A percentile compares a stretch with the other conserved stretches of the same genome.
Evolutionary conservation across 1,140 invertebrate genomes (phyloP).

Genomic region (Tetranychus urticae): DNA sequence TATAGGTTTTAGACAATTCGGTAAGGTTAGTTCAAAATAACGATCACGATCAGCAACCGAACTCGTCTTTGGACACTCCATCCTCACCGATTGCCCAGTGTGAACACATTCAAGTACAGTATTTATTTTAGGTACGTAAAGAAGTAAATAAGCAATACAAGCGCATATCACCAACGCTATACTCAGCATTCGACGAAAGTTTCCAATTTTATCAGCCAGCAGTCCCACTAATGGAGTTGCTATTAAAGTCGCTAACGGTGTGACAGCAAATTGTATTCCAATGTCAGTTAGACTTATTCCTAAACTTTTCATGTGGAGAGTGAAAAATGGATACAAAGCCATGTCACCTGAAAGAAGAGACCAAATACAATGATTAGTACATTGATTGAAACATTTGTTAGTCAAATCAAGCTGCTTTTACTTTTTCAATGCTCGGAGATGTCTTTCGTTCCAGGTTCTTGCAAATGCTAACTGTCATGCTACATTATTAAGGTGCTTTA

Average conservation of each 20-base stretch:
- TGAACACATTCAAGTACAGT: background rate
- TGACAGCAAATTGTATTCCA: conserved; percentile 52
- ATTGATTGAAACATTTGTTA: too few species aligned
- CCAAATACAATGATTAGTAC: background rate
- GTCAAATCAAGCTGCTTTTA: too few species aligned
- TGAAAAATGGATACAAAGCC: conserved; percentile 35
- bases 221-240: conserved; percentile 52
- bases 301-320: conserved; percentile 55
- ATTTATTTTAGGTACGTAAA: conserved; percentile 16
- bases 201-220: conserved; percentile 49
- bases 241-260: conserved; percentile 34
- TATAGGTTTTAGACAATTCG: background rate
- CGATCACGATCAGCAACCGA: background rate
- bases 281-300: background rate
- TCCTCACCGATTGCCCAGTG: background rate
- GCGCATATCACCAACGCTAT: conserved; percentile 40
- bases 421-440: too few species aligned
- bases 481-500: too few species aligned
- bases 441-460: too few species aligned
- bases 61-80: background rate
- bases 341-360: conserved; percentile 3
- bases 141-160: conserved; percentile 33
- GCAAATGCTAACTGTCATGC: too few species aligned
- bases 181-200: conserved; percentile 45
- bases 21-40: background rate